Evolutionary conservation across 2,888 invertebrate genomes (phyloP).

Genomic region (Siphlonurus alternatus): DNA sequence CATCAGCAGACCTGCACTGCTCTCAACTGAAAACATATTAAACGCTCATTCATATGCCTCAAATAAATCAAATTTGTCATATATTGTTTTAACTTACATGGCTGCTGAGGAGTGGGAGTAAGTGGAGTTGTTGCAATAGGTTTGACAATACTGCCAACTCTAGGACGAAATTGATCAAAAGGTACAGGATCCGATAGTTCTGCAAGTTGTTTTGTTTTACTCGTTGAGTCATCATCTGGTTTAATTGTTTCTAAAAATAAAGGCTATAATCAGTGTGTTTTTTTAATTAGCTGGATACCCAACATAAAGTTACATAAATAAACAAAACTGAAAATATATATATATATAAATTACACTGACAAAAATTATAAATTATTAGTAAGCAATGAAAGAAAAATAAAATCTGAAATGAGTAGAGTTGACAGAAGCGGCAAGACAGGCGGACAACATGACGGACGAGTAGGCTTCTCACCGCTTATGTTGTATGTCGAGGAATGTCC

Average conservation of each 20-base stretch:
- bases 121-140: constrained; percentile 26
- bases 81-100: constrained; percentile 16
- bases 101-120: constrained; percentile 17
- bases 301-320: neutral
- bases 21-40: constrained; percentile 24
- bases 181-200: constrained; percentile 29
- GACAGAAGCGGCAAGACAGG: neutral
- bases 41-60: neutral
- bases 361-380: too few species aligned
- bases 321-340: neutral
- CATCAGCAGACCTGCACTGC: constrained; percentile 37
- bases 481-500: too few species aligned
- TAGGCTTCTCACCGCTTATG: neutral
- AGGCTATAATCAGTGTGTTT: neutral
- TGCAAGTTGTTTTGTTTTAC: neutral
- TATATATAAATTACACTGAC: too few species aligned
- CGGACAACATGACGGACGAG: neutral
- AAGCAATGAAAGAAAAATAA: too few species aligned
- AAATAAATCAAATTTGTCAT: neutral
- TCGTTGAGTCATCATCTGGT: constrained; percentile 1
- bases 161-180: constrained; percentile 38
- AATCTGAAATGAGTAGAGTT: too few species aligned
- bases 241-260: constrained; percentile 3
- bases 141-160: constrained; percentile 46
- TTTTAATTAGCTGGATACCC: neutral